phyloP scores from a whole-genome alignment of 2,113 vertebrate species.

The Corythoichthys haematopterus region DNA sequence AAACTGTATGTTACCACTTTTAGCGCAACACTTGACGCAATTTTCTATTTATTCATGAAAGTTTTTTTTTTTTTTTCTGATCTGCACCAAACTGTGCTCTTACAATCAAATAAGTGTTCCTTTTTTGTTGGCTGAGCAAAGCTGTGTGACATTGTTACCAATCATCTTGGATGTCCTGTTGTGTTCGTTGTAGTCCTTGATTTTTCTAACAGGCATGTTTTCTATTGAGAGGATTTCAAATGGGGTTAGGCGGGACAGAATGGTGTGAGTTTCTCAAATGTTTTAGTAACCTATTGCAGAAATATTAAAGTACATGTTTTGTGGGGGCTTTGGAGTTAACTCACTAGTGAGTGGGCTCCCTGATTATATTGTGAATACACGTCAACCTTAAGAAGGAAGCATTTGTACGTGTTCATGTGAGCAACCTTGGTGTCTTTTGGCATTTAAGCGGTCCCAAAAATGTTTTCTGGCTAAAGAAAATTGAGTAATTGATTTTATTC shows the following conservation, averaged over 20 bases:
- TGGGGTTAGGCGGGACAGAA: not conserved
- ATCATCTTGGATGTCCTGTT: slow-evolving; percentile 68
- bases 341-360: slow-evolving; percentile 24
- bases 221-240: slow-evolving; percentile 51
- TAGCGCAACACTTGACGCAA: not conserved
- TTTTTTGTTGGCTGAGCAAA: slow-evolving; percentile 75
- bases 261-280: slow-evolving; percentile 47
- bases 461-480: not conserved
- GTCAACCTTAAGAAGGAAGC: slow-evolving; percentile 2
- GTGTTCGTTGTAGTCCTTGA: slow-evolving; percentile 80
- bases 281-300: slow-evolving; percentile 69
- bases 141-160: slow-evolving; percentile 39
- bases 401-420: not conserved
- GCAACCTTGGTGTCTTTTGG: not conserved
- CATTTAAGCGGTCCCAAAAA: not conserved
- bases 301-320: slow-evolving; percentile 60
- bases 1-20: not conserved
- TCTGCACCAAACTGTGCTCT: slow-evolving; percentile 90
- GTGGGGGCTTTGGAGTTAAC: slow-evolving; percentile 34
- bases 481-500: slow-evolving; percentile 6
- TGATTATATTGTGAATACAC: slow-evolving; percentile 4
- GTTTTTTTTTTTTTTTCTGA: slow-evolving; percentile 49
- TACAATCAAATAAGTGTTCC: slow-evolving; percentile 83
- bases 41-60: slow-evolving; percentile 68
- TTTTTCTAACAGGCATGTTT: slow-evolving; percentile 71